Evolutionary conservation across 2,113 vertebrate species (phyloP), one percentile per base, ranked within the genome.

Genomic region (Sinosuthora webbiana): DNA sequence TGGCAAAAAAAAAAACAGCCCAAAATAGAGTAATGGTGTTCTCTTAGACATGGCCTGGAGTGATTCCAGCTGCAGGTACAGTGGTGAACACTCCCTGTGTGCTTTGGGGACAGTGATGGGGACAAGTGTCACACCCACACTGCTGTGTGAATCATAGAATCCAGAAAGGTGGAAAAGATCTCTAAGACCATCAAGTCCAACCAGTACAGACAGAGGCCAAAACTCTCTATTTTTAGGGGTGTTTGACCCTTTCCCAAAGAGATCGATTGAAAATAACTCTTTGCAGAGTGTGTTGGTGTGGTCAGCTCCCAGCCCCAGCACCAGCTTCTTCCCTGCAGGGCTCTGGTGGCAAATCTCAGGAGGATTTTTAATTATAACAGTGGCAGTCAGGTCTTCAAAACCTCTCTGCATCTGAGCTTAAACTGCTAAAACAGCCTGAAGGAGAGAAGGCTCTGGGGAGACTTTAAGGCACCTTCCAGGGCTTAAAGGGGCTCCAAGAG

Each of bases 51-150:
- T 0, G 3, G 62, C 25, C 71, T 59, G 87, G 37, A 53, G 39
- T 5, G 22, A 30, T 70, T 2, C 9, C 70, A 33, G 75, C 52
- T 45, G 23, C 71, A n/a, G 89, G 57, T 30, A 16, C 17, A 24
- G 47, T 33, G 55, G 7, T 33, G 74, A 37, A 5, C 9, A 0
- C 18, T 73, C n/a, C 25, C n/a, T 1, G 2, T 13, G 80, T 5
- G 21, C 42, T 18, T 13, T 0, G n/a, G 59, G 28, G 27, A 27
- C 41, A 57, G 41, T 3, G 64, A 33, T 49, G 45, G 59, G 35
- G 50, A 74, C 13, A 33, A 25, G 15, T 1, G 11, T 83, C 62
- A 55, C 30, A 55, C 35, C 16, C 35, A 31, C 50, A 6, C 19
- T 4, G 25, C 22, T 4, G 23, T 35, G 55, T 49, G n/a, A n/a